Conservation (phyloP, 2,797 vertebrate genomes). For the Sciurus vulgaris region DNA sequence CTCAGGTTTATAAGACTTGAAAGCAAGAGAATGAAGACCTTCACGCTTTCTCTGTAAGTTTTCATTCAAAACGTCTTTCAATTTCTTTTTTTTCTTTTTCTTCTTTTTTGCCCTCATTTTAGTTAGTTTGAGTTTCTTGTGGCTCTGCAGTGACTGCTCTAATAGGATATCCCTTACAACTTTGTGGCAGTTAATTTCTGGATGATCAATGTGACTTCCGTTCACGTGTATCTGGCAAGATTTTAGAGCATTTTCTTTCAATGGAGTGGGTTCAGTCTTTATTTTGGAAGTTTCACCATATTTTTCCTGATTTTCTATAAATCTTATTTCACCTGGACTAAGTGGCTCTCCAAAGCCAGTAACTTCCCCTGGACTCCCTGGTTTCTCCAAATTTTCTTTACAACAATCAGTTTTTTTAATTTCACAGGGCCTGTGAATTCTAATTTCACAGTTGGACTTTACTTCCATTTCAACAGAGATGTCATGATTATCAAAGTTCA, state of each 20-base stretch:
- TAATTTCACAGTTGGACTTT: constrained; percentile 85
- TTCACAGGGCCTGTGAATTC: constrained; percentile 79
- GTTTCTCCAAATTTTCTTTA: constrained; percentile 88
- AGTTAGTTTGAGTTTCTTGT: constrained; percentile 86
- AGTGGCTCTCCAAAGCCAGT: constrained; percentile 85
- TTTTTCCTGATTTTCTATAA: constrained; percentile 87
- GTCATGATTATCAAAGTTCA: constrained; percentile 78
- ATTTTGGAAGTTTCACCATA: constrained; percentile 82
- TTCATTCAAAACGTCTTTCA: constrained; percentile 90
- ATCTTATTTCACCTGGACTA: constrained; percentile 85
- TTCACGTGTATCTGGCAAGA: constrained; percentile 88
- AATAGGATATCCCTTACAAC: constrained; percentile 85
- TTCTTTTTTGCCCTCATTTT: constrained; percentile 92
- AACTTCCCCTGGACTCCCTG: constrained; percentile 84
- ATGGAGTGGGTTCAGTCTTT: constrained; percentile 83
- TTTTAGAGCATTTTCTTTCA: constrained; percentile 88
- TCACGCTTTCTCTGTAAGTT: constrained; percentile 89
- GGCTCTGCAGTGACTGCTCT: constrained; percentile 85
- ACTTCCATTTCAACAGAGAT: constrained; percentile 81
- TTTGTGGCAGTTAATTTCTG: constrained; percentile 84
- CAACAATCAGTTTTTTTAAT: constrained; percentile 82
- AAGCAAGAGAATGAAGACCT: constrained; percentile 87
- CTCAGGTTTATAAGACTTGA: constrained; percentile 90
- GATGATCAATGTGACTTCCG: constrained; percentile 85
- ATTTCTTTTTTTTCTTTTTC: constrained; percentile 94